These are phyloP conservation scores for Ametastegia equiseti DNA, from an alignment of 2,888 invertebrate genomes.

Conservation along the genomic window DNA sequence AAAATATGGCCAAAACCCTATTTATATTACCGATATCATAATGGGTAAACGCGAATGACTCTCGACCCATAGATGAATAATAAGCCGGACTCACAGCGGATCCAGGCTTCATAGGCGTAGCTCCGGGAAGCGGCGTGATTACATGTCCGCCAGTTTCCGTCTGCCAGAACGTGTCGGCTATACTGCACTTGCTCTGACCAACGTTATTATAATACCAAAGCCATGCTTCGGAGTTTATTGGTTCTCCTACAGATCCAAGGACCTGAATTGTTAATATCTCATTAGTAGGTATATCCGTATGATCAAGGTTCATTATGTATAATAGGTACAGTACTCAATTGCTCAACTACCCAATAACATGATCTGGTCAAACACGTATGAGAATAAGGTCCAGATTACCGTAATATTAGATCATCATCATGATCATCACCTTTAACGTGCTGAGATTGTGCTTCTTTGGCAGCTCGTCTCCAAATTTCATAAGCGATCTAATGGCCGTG, in stretches of 20 bases:
- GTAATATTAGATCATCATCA: no score
- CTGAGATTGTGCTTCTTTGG: constrained; percentile 81
- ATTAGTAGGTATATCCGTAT: neutral
- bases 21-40: no score
- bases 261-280: constrained; percentile 78
- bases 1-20: neutral
- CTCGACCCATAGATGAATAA: neutral
- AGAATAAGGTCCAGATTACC: no score
- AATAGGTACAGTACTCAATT: no score
- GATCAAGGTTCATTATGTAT: no score
- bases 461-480: constrained; percentile 94
- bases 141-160: constrained; percentile 99
- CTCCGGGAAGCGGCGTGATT: constrained; percentile 96
- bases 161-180: constrained; percentile 99
- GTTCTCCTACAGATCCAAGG: constrained; percentile 98
- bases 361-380: no score
- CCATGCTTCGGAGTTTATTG: constrained; percentile 99
- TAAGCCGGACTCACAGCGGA: constrained; percentile 87
- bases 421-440: constrained; percentile 75
- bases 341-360: no score
- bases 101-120: constrained; percentile 98
- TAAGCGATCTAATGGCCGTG: constrained; percentile 96
- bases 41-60: no score
- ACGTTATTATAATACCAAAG: constrained; percentile 94
- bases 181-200: constrained; percentile 90